phyloP scores from a whole-genome alignment of 2,888 invertebrate species.

The Acrobasis consociella region DNA sequence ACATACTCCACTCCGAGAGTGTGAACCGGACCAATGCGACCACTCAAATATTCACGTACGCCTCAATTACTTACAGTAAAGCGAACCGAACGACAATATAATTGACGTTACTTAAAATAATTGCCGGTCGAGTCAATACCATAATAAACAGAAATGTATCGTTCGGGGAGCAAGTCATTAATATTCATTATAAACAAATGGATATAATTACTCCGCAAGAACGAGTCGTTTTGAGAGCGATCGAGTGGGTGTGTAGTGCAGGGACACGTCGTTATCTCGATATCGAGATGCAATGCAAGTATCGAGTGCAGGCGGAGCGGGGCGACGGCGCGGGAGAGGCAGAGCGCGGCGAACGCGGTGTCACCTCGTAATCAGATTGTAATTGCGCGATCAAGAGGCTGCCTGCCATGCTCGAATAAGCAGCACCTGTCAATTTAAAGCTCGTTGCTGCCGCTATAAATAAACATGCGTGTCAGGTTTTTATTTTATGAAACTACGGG shows the following conservation, averaged over 20 bases:
- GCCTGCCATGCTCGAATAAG: conserved; percentile 51
- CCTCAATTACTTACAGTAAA: conserved; percentile 51
- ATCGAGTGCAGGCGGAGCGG: conserved; percentile 14
- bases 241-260: conserved; percentile 64
- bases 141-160: conserved; percentile 60
- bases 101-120: conserved; percentile 71
- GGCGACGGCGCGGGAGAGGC: conserved; percentile 26
- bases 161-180: conserved; percentile 64
- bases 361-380: conserved; percentile 69
- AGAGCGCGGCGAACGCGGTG: conserved; percentile 40
- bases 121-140: conserved; percentile 64
- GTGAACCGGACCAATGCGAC: conserved; percentile 45
- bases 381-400: conserved; percentile 66
- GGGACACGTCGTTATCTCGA: conserved; percentile 72
- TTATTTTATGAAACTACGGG: conserved; percentile 16
- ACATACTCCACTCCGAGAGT: conserved; percentile 26
- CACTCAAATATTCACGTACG: conserved; percentile 51
- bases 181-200: conserved; percentile 79
- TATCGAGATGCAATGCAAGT: conserved; percentile 54
- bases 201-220: conserved; percentile 75
- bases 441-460: conserved; percentile 43
- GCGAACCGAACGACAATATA: conserved; percentile 57
- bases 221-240: conserved; percentile 67
- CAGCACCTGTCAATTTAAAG: conserved; percentile 60
- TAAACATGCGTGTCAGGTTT: conserved; percentile 27